Base-by-base conservation (phyloP, 1,140 invertebrate genomes). In the Procambarus clarkii region DNA sequence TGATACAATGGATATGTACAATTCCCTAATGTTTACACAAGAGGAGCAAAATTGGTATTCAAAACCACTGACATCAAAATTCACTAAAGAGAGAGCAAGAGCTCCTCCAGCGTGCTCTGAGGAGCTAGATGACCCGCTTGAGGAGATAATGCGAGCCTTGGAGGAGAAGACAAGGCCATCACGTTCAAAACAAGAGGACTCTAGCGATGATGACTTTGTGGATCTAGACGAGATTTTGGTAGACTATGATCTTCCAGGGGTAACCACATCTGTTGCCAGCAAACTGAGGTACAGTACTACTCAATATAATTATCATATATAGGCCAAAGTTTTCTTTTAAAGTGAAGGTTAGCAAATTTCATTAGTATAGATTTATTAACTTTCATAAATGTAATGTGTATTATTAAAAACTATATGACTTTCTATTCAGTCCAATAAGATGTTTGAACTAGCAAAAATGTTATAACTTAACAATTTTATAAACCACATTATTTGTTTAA, bases 141-240 rank as follows among this genome's bases (percentile, higher is more conserved):
- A 85, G 46, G 64, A 85, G 15, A 45, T 85, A 11, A 50, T 85
- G 83, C 45, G 45, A 45, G 83, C 83, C 3, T 48, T 85, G 21
- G 83, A 85, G 18, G 64, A 24, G 58, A 74, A 85, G n/a, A 45
- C 60, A 5, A 74, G n/a, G 24, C 60, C 58, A 21, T 24, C 60
- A 48, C 3, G n/a, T 9, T 15, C 69, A n/a, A 48, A 46, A 18
- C 44, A 60, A 34, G 58, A 84, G 11, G 83, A 85, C n/a, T 85
- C 83, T 4, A 85, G 83, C n/a, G 83, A 85, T 44, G 83, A 85
- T n/a, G 83, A 85, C 69, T 85, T 85, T 74, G 83, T 69, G 5
- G 58, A 85, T 24, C 46, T 85, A 15, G 64, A 85, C 18, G 64
- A 85, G 1, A 8, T 74, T 74, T 34, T 74, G n/a, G 69, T 74